Conservation (phyloP, 2,797 vertebrate genomes). For the Arnoldichthys spilopterus region DNA sequence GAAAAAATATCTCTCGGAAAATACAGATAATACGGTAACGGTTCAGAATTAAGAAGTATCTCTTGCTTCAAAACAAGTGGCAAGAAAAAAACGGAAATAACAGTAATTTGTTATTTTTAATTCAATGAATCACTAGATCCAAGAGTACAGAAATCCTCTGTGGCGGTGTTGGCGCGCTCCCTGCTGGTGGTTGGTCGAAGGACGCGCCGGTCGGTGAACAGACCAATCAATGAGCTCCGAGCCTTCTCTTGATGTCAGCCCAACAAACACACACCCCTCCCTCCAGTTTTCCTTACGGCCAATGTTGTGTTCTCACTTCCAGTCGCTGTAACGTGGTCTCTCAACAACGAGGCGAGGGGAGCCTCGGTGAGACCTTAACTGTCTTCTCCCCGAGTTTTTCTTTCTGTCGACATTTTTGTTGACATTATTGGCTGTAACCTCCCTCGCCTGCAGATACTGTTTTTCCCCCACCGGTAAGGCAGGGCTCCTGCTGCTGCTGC, state of each 20-base stretch:
- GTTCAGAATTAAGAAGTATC: too few species aligned
- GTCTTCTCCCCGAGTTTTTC: background rate
- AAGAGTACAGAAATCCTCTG: background rate
- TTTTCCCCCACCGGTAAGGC: too few species aligned
- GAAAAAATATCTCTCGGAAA: too few species aligned
- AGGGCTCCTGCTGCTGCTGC: slow-evolving; percentile 46
- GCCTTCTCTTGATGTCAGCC: slow-evolving; percentile 1
- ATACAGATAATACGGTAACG: too few species aligned
- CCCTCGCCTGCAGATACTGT: background rate
- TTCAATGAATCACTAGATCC: too few species aligned
- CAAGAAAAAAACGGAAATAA: too few species aligned
- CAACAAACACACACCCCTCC: background rate
- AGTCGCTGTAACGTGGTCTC: background rate
- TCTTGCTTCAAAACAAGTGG: too few species aligned
- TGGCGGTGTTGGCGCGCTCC: background rate
- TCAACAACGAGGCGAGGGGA: background rate
- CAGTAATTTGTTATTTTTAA: too few species aligned
- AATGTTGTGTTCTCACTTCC: background rate
- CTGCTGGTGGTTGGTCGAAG: background rate
- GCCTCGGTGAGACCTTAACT: background rate
- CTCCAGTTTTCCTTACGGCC: background rate
- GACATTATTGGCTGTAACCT: background rate
- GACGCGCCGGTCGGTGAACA: background rate
- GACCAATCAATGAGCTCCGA: slow-evolving; percentile 2
- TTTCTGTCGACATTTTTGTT: too few species aligned